Base-by-base conservation (phyloP, 2,113 vertebrate species). In the Rhegmatorhina hoffmannsi region DNA sequence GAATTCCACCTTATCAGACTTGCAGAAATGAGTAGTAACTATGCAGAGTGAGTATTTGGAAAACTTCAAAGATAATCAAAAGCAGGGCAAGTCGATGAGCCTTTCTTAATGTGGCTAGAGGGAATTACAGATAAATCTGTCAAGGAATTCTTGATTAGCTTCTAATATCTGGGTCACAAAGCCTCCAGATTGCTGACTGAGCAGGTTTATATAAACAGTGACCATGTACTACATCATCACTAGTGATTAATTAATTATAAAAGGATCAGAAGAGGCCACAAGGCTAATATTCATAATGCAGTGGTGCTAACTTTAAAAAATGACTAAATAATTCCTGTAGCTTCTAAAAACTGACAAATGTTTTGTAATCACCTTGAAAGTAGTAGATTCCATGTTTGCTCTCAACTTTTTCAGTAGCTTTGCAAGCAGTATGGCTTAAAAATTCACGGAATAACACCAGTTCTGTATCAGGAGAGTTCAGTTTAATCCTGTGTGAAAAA, bases 141-240 rank as follows among this genome's bases (percentile, higher is more conserved):
- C 60, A 44, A 87, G 73, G n/a, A 91, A 47, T 86, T 84, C 44
- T 88, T 83, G 29, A 95, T 86, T 67, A 92, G 38, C 46, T 85
- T 92, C 64, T 81, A 68, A 33, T 89, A 91, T 52, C 68, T 92
- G 64, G 52, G 60, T 90, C 86, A 78, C 47, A 78, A 31, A 89
- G 33, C 47, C 52, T 92, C 80, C 21, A 92, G 56, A 46, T 75
- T 44, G 67, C 68, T 89, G 53, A 72, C 26, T 89, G 66, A 79
- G 66, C 74, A 75, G 29, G 34, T 87, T 90, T 89, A 38, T 56
- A 25, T 90, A 70, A 85, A 77, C 53, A 84, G 46, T 62, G 79
- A 11, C 43, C 26, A 81, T 92, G 38, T 92, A 62, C 68, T 31
- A 53, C 34, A 68, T 84, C 69, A 84, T 78, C 31, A 67, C 7